Percentiles rank a stretch among this genome's conserved stretches.
phyloP scores from a whole-genome alignment of 1,140 invertebrate species.

The Brachionus paranguensis region DNA sequence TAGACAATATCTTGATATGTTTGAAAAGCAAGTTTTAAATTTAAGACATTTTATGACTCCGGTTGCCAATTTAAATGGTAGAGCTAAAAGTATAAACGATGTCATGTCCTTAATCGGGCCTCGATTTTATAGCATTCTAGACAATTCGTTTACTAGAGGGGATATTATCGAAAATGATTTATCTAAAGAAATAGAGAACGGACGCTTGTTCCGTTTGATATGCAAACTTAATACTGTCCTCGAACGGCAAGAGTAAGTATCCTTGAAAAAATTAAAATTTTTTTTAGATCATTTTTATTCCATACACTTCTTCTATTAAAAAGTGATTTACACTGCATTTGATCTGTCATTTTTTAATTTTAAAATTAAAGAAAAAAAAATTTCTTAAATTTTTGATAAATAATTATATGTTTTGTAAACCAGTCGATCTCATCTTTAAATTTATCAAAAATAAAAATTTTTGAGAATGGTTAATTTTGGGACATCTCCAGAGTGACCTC shows the following conservation, averaged over 20 bases:
- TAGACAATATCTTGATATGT: slow-evolving; percentile 2
- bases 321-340: no score
- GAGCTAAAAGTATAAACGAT: slow-evolving; percentile 75
- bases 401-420: no score
- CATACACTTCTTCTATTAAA: no score
- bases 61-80: slow-evolving; percentile 63
- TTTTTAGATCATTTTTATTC: no score
- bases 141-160: slow-evolving; percentile 74
- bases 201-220: slow-evolving; percentile 78
- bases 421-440: no score
- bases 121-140: slow-evolving; percentile 87
- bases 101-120: slow-evolving; percentile 99
- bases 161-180: slow-evolving; percentile 85
- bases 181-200: slow-evolving; percentile 84
- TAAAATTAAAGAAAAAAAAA: no score
- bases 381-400: no score
- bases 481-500: no score
- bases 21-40: background rate
- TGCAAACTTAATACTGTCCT: slow-evolving; percentile 84
- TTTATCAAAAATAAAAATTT: no score
- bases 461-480: no score
- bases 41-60: slow-evolving; percentile 61
- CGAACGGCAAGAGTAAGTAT: slow-evolving; percentile 78
- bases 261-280: background rate
- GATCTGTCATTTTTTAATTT: no score